Percentiles rank a stretch among this genome's conserved stretches.
Conservation (phyloP, 2,888 invertebrate genomes). For the Tetramorium bicarinatum region DNA sequence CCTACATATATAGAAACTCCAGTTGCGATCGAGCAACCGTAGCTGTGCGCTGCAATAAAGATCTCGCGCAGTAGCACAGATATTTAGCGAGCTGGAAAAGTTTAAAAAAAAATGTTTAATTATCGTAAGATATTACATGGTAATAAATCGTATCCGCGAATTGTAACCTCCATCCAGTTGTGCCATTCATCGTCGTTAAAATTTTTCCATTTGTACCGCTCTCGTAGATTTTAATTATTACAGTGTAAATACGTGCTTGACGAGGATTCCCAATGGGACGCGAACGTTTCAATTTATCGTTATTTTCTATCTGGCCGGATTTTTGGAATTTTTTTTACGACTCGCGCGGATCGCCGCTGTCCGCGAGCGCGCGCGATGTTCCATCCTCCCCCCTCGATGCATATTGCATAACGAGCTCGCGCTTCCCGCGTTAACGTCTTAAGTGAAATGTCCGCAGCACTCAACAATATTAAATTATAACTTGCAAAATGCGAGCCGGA, state of each 20-base stretch:
- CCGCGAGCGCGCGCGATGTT: not conserved
- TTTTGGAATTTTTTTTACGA: conserved; percentile 40
- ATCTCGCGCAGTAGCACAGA: not conserved
- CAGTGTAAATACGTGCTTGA: conserved; percentile 59
- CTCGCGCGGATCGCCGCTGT: not conserved
- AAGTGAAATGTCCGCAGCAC: conserved; percentile 25
- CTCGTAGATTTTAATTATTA: conserved; percentile 58
- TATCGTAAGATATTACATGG: conserved; percentile 40
- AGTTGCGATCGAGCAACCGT: not conserved
- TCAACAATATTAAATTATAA: conserved; percentile 53
- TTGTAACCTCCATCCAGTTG: conserved; percentile 22
- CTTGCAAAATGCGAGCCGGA: conserved; percentile 9
- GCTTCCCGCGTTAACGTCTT: conserved; percentile 20
- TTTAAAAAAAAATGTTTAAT: conserved; percentile 45
- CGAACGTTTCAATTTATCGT: conserved; percentile 55
- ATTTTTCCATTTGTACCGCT: conserved; percentile 47
- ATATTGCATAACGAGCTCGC: conserved; percentile 24
- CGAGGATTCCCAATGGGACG: conserved; percentile 52
- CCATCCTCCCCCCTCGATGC: not conserved
- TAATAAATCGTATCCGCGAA: conserved; percentile 51
- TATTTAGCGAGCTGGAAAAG: conserved; percentile 18
- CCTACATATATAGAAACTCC: not conserved
- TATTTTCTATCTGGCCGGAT: conserved; percentile 49
- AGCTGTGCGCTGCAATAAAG: not conserved
- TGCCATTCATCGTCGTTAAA: conserved; percentile 45